phyloP scores from a whole-genome alignment of 2,888 invertebrate species.

The Asteroscopus sphinx region DNA sequence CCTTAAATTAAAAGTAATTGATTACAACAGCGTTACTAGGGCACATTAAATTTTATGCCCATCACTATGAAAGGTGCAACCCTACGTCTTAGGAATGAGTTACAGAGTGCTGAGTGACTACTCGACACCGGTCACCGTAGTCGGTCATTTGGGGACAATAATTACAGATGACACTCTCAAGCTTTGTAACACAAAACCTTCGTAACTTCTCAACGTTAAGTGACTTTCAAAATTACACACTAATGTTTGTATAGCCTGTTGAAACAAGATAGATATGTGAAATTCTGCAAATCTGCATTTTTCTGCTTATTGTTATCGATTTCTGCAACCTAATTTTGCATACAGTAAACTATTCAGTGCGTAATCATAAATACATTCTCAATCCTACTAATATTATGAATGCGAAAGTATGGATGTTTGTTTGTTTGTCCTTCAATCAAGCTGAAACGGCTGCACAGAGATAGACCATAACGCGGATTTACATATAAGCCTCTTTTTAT shows the following conservation, averaged over 20 bases:
- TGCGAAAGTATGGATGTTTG: no score
- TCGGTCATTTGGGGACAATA: slow-evolving; percentile 77
- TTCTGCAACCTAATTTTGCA: no score
- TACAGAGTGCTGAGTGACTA: slow-evolving; percentile 69
- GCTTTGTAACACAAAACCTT: slow-evolving; percentile 83
- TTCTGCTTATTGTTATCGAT: no score
- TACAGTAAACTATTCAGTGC: no score
- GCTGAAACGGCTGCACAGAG: no score
- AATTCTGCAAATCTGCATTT: no score
- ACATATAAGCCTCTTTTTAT: no score
- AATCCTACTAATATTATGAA: no score
- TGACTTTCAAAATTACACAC: slow-evolving; percentile 44
- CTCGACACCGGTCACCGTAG: slow-evolving; percentile 76
- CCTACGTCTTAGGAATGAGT: slow-evolving; percentile 50
- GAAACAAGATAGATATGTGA: no score
- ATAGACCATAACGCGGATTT: no score
- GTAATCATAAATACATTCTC: no score
- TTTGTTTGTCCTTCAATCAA: no score
- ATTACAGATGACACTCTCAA: slow-evolving; percentile 79
- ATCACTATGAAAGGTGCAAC: slow-evolving; percentile 27
- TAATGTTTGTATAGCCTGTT: slow-evolving; percentile 39
- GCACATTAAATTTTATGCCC: slow-evolving; percentile 36
- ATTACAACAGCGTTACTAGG: slow-evolving; percentile 11
- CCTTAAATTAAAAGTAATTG: slow-evolving; percentile 47
- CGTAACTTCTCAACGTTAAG: slow-evolving; percentile 59